Evolutionary conservation across 2,797 vertebrate species (phyloP), one percentile per base, ranked within the genome.

Genomic region (Tarsius wallacei): DNA sequence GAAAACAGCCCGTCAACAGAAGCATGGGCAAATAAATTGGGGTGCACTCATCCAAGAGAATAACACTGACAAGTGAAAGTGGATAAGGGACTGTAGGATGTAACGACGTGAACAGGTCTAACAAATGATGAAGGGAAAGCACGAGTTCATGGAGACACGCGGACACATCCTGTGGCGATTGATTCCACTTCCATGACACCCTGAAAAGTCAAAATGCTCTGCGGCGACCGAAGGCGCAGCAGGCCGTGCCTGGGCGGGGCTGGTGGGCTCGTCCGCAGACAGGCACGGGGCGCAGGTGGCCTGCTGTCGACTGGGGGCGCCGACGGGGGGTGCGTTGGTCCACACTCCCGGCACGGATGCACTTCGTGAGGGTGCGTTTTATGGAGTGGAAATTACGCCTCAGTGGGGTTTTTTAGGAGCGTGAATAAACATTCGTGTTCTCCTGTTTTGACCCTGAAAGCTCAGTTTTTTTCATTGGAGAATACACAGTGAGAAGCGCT

Each of bases 371-470:
- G 24, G 33, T 74, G 0, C 22, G 42, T 68, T 82, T 74, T 87
- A 63, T 77, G 77, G 16, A 92, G 49, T 70, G 1, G 15, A 81
- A 70, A 57, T 36, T 63, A 36, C 53, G 10, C 3, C n/a, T 78
- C 22, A 63, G 4, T 22, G 11, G 2, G 63, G 14, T 57, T 71
- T 7, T 61, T 82, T 86, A 61, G 17, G 7, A 81, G 12, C 42
- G 19, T 24, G 11, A 59, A 5, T 73, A 42, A 70, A 10, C 42
- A 71, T 16, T 80, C 89, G 22, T 64, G 14, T 81, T 89, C 31
- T 80, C n/a, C 19, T 91, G 1, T 86, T 91, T 91, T 82, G 83
- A 66, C 17, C 42, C 85, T 88, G n/a, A 76, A 94, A 84, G 28
- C 64, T 74, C 53, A 90, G 47, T 81, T 76, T 86, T 26, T 66